Evolutionary conservation across 2,113 vertebrate species (phyloP).

Genomic region (Xenopus borealis): DNA sequence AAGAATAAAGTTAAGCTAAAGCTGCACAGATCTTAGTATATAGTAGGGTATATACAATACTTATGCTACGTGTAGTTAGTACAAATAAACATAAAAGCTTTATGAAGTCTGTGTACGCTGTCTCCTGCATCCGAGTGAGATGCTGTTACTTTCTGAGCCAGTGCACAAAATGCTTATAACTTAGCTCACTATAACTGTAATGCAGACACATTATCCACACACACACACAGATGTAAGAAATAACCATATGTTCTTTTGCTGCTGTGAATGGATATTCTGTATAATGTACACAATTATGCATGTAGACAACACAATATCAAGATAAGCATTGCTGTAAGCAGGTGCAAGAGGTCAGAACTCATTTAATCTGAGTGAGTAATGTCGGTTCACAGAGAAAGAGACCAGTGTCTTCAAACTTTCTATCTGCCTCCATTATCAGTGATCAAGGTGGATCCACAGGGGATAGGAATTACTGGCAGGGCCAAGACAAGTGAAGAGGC

Average conservation of each 20-base stretch:
- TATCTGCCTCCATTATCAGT: slow-evolving; percentile 74
- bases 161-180: background rate
- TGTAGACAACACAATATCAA: background rate
- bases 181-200: background rate
- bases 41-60: no score
- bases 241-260: no score
- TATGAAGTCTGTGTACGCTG: no score
- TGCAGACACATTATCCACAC: background rate
- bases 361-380: slow-evolving; percentile 72
- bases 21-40: no score
- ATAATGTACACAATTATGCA: no score
- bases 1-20: no score
- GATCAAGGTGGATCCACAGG: slow-evolving; percentile 71
- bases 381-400: slow-evolving; percentile 67
- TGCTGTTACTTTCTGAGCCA: background rate
- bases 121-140: background rate
- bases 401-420: slow-evolving; percentile 71
- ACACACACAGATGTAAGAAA: background rate
- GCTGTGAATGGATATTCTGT: no score
- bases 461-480: slow-evolving; percentile 68
- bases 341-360: slow-evolving; percentile 62
- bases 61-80: no score
- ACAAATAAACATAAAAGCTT: no score
- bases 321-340: slow-evolving; percentile 57
- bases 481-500: slow-evolving; percentile 69